Evolutionary conservation across 2,888 invertebrate genomes (phyloP).

Genomic region (Ctenicera cuprea): DNA sequence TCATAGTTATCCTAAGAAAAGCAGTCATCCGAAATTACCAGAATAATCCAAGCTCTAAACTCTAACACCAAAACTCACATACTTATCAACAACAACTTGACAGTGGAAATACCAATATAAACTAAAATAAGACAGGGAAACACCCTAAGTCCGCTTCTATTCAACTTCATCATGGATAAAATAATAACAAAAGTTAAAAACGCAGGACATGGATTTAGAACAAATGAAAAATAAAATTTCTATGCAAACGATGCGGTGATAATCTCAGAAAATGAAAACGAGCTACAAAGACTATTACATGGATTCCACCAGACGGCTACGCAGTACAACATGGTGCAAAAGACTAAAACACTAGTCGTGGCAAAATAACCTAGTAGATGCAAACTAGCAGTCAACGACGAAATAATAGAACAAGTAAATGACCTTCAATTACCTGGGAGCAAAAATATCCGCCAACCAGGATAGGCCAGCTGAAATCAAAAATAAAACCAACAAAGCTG

Average conservation of each 20-base stretch:
- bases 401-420: too few relatives aligned
- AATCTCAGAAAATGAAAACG: background rate
- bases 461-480: too few relatives aligned
- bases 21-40: background rate
- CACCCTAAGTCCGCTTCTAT: background rate
- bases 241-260: slow-evolving; percentile 1
- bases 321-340: background rate
- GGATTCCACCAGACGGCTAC: background rate
- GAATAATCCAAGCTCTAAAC: background rate
- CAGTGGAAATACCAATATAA: background rate
- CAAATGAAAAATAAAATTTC: background rate
- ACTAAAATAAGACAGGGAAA: background rate
- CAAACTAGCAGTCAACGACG: too few relatives aligned
- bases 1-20: background rate
- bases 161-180: background rate
- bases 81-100: background rate
- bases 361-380: too few relatives aligned
- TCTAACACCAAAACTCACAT: slow-evolving; percentile 4
- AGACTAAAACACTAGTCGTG: background rate
- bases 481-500: too few relatives aligned
- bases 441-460: too few relatives aligned
- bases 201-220: background rate
- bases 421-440: too few relatives aligned
- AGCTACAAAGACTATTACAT: background rate
- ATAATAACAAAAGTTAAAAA: slow-evolving; percentile 3